Evolutionary conservation across 2,113 vertebrate species (phyloP).

Genomic region (Osmerus mordax): DNA sequence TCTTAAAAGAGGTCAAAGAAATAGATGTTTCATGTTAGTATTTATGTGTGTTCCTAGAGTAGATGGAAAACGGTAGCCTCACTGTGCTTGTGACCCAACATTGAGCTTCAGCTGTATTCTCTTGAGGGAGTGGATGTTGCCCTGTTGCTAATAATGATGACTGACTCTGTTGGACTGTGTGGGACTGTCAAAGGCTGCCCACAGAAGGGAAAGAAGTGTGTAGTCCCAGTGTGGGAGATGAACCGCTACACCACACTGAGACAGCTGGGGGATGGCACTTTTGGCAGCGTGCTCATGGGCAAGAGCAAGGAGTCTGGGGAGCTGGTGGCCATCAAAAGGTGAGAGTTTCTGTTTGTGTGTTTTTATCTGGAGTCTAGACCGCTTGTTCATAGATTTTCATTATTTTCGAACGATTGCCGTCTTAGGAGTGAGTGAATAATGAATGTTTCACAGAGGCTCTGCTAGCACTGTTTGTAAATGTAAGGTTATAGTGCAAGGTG

Average conservation of each 20-base stretch:
- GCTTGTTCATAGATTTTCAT: no score
- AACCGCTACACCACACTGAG: slow-evolving; percentile 87
- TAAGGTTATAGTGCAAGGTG: slow-evolving; percentile 53
- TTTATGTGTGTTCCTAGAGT: slow-evolving; percentile 5
- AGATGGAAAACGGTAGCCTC: neutral
- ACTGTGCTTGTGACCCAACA: neutral
- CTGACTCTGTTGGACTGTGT: slow-evolving; percentile 9
- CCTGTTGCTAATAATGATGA: slow-evolving; percentile 4
- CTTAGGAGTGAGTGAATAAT: slow-evolving; percentile 50
- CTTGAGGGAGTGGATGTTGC: slow-evolving; percentile 14
- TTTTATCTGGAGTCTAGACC: neutral
- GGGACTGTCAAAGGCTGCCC: slow-evolving; percentile 14
- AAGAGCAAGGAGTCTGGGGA: slow-evolving; percentile 88
- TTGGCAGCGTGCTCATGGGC: slow-evolving; percentile 88
- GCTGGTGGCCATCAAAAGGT: slow-evolving; percentile 93
- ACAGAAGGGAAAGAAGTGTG: slow-evolving; percentile 20
- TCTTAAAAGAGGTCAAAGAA: slow-evolving; percentile 17
- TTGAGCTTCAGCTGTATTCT: neutral
- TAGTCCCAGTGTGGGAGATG: slow-evolving; percentile 63
- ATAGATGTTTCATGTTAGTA: neutral
- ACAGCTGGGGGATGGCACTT: slow-evolving; percentile 89
- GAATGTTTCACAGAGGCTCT: slow-evolving; percentile 36
- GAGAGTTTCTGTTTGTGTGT: slow-evolving; percentile 16
- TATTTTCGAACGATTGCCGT: neutral
- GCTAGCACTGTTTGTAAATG: slow-evolving; percentile 39